These are phyloP conservation scores for Linepithema humile DNA, from an alignment of 1,140 invertebrate species.

Conservation along the genomic window DNA sequence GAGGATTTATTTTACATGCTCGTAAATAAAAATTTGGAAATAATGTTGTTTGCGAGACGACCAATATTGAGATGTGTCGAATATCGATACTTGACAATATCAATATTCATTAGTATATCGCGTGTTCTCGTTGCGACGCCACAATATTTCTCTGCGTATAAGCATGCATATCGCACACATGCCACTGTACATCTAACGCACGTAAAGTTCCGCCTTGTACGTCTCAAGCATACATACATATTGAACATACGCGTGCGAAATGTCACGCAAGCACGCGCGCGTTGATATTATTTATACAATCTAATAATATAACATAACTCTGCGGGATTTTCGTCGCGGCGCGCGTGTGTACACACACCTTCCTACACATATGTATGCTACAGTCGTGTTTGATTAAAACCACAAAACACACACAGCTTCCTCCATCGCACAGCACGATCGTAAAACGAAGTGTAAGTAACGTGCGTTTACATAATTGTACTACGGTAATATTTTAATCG, in stretches of 20 bases:
- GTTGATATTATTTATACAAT: conserved; percentile 58
- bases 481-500: conserved; percentile 63
- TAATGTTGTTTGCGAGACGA: conserved; percentile 9
- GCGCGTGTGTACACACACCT: conserved; percentile 51
- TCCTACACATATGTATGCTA: conserved; percentile 28
- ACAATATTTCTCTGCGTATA: conserved; percentile 36
- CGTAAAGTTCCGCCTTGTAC: conserved; percentile 29
- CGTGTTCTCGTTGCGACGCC: background rate
- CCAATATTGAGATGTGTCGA: too few species aligned
- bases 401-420: conserved; percentile 47
- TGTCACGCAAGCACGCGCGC: conserved; percentile 62
- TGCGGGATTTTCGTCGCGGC: conserved; percentile 35
- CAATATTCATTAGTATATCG: background rate
- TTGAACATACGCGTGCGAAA: conserved; percentile 59
- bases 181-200: conserved; percentile 12
- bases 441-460: conserved; percentile 65
- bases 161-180: conserved; percentile 8
- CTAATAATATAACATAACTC: conserved; percentile 43
- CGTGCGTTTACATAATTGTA: conserved; percentile 61
- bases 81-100: conserved; percentile 18
- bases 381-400: conserved; percentile 58
- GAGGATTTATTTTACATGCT: background rate
- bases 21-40: conserved; percentile 11
- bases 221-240: conserved; percentile 44
- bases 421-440: conserved; percentile 46